Evolutionary conservation across 2,888 invertebrate species (phyloP), one percentile per base, ranked within the genome.

Genomic region (Esperia sulphurella): DNA sequence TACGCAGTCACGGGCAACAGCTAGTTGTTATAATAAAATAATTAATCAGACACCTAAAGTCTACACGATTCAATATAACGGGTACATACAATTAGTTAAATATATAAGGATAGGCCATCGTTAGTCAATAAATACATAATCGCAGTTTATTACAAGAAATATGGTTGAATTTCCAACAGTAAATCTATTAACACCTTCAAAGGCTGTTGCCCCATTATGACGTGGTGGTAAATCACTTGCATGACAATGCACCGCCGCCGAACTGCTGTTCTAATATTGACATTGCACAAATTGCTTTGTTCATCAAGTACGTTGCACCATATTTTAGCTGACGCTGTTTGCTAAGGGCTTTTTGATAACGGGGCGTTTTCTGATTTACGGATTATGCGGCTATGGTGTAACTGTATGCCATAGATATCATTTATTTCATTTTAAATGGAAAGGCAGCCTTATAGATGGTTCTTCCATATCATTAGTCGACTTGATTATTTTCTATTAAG

Each of bases 231-330:
- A 43, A 43, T 43, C 43, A 45, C 30, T 31, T 31, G 43, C 37
- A 45, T 38, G 46, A 43, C 39, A 46, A 46, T 43, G 43, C 49
- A 48, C 49, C 41, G 60, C 42, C 61, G 65, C 59, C 65, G 59
- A 70, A 65, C 79, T 75, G 69, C 68, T 81, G 81, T 66, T 71
- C 68, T 68, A 78, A 81, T 76, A 74, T 81, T 79, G 71, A 68
- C 63, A 51, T 40, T 50, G 62, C 57, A 54, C 55, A 63, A 63
- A 64, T 63, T 54, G 55, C 65, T 64, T 68, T 63, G 68, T 61
- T 58, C 59, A 52, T 39, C 50, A 57, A 59, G 67, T 59, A 51
- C 59, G 55, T 63, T 69, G 73, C 73, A 71, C 73, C 65, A 65
- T 57, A 72, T 74, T 78, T 75, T 64, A 74, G 67, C 65, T 59